phyloP scores from a whole-genome alignment of 2,888 invertebrate species.

The Orthosia gracilis region DNA sequence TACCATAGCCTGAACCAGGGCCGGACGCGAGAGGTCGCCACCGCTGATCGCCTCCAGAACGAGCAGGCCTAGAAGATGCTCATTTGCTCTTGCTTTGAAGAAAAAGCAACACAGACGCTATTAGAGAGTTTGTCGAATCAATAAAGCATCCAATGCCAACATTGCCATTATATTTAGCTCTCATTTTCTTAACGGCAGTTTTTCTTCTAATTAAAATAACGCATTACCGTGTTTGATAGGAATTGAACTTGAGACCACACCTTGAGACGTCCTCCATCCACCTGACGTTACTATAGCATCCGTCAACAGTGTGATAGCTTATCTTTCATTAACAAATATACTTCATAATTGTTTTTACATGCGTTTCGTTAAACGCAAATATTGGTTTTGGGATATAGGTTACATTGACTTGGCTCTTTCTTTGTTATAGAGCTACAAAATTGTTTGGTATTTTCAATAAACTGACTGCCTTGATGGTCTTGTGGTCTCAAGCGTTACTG shows the following conservation, averaged over 20 bases:
- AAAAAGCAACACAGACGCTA: too few species aligned
- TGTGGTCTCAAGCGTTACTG: too few species aligned
- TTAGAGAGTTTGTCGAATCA: too few species aligned
- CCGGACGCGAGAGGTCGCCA: too few species aligned
- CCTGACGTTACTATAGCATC: slow-evolving; percentile 27
- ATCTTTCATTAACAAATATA: slow-evolving; percentile 32
- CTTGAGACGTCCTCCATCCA: slow-evolving; percentile 44
- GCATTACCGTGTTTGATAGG: slow-evolving; percentile 22
- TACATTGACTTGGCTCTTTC: slow-evolving; percentile 30
- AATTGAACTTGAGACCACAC: slow-evolving; percentile 50
- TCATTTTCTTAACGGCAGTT: neutral
- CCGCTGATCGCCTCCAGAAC: too few species aligned
- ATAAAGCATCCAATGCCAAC: too few species aligned
- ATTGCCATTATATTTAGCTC: too few species aligned
- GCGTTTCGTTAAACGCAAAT: slow-evolving; percentile 34
- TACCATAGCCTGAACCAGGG: too few species aligned
- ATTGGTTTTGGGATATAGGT: slow-evolving; percentile 26
- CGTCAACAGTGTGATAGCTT: slow-evolving; percentile 49
- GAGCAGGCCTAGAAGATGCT: too few species aligned
- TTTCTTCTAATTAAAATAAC: slow-evolving; percentile 18
- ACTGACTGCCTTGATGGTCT: too few species aligned
- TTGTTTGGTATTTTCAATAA: too few species aligned
- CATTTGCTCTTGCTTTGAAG: too few species aligned
- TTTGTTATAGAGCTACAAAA: slow-evolving; percentile 15
- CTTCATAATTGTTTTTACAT: slow-evolving; percentile 30